These are phyloP conservation scores for Chaetogeoica ovagalla DNA, from an alignment of 2,888 invertebrate species.

Conservation along the genomic window DNA sequence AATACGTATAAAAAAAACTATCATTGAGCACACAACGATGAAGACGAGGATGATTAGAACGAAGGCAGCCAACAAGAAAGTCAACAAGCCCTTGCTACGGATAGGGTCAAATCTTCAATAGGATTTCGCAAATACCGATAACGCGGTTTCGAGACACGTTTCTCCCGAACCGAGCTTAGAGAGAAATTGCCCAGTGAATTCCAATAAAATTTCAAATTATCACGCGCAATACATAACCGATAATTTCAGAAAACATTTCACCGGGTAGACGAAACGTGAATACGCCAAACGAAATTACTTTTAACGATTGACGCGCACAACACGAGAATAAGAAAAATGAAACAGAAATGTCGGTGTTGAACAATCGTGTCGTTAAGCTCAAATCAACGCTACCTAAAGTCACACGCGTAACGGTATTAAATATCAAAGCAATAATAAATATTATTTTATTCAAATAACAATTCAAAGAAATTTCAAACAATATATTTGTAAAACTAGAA, in stretches of 20 bases:
- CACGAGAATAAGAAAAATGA: neutral
- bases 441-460: too few species aligned
- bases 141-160: conserved; percentile 6
- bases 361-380: too few species aligned
- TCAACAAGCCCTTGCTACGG: too few species aligned
- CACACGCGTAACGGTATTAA: too few species aligned
- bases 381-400: too few species aligned
- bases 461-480: too few species aligned
- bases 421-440: too few species aligned
- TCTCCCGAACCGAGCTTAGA: neutral
- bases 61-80: too few species aligned
- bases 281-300: neutral
- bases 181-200: conserved; percentile 1
- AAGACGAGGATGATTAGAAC: too few species aligned
- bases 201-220: neutral
- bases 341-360: neutral
- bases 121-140: conserved; percentile 17
- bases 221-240: neutral
- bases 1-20: neutral
- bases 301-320: neutral
- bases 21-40: neutral
- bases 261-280: neutral
- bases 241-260: neutral
- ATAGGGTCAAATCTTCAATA: conserved; percentile 7
- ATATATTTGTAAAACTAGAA: too few species aligned